phyloP scores from a whole-genome alignment of 2,888 invertebrate genomes.

The Agrilus cyanescens region DNA sequence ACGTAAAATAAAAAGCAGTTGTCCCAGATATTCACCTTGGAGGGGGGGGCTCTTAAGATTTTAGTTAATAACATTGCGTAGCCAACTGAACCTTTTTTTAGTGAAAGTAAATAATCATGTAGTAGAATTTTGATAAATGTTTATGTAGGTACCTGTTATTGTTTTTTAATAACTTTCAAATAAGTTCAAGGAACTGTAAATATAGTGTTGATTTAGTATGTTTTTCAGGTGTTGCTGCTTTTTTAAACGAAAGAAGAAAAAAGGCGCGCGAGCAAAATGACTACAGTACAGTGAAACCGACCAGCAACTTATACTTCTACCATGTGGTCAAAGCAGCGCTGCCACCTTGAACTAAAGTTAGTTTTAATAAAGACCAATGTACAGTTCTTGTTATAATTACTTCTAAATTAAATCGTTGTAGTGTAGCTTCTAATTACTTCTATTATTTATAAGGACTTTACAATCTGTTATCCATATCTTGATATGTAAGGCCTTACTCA shows the following conservation, averaged over 20 bases:
- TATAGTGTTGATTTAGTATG: conserved; percentile 20
- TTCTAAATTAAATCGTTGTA: too few relatives aligned
- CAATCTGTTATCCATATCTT: too few relatives aligned
- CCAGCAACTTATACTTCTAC: conserved; percentile 36
- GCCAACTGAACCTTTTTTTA: neutral
- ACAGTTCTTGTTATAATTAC: conserved; percentile 27
- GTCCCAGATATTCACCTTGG: too few relatives aligned
- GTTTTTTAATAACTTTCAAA: too few relatives aligned
- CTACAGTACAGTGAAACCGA: conserved; percentile 38
- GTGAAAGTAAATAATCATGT: neutral
- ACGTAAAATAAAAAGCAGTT: too few relatives aligned
- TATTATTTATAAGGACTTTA: too few relatives aligned
- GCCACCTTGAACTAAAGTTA: conserved; percentile 28
- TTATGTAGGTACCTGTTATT: conserved; percentile 2
- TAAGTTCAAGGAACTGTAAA: too few relatives aligned
- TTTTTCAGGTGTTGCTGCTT: conserved; percentile 93
- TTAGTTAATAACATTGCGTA: too few relatives aligned
- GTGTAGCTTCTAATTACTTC: too few relatives aligned
- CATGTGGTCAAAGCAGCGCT: conserved; percentile 36
- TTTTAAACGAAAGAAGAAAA: conserved; percentile 99
- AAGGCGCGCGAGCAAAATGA: conserved; percentile 43
- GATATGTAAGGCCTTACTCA: too few relatives aligned
- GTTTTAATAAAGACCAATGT: conserved; percentile 30
- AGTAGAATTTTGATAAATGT: too few relatives aligned
- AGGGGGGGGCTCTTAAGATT: too few relatives aligned